Evolutionary conservation across 2,797 vertebrate genomes (phyloP), one percentile per base, ranked within the genome.

Genomic region (Myripristis jacobus): DNA sequence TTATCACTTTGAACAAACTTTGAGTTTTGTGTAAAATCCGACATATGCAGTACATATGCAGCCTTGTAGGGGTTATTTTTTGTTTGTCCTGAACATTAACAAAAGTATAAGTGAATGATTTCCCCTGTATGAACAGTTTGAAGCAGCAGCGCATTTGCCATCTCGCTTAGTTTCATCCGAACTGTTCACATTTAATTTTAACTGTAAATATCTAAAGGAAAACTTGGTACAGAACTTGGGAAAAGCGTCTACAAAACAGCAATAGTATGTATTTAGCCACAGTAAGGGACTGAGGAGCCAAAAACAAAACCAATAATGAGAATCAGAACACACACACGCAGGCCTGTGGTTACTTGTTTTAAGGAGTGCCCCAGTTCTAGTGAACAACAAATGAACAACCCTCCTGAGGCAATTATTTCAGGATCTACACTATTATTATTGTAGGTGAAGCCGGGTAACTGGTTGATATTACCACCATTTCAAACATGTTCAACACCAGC

Each of bases 241-340:
- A 8, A 36, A 10, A 54, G n/a, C n/a, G n/a, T n/a, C n/a, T n/a
- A n/a, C n/a, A n/a, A n/a, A n/a, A n/a, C n/a, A n/a, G n/a, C n/a
- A n/a, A n/a, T n/a, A n/a, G n/a, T n/a, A n/a, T n/a, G n/a, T n/a
- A n/a, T n/a, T n/a, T n/a, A n/a, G n/a, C n/a, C n/a, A 73, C 51
- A 75, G 22, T 63, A 51, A 64, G 38, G 79, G 44, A 80, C 61
- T 62, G 60, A 12, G 56, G 66, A 70, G 65, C 62, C 38, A 53
- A 65, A 75, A 75, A 60, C 21, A 64, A 71, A 34, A 13, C 2
- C 9, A 3, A 15, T 4, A 41, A 41, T 12, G 3, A 41, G 15
- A 41, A 13, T 16, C 34, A 36, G 38, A 2, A 41, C 12, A 41
- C 38, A 41, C 12, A 41, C 12, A 4, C 38, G 15, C 38, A 41